Evolutionary conservation across 1,140 invertebrate genomes (phyloP).

Genomic region (Drusus annulatus): DNA sequence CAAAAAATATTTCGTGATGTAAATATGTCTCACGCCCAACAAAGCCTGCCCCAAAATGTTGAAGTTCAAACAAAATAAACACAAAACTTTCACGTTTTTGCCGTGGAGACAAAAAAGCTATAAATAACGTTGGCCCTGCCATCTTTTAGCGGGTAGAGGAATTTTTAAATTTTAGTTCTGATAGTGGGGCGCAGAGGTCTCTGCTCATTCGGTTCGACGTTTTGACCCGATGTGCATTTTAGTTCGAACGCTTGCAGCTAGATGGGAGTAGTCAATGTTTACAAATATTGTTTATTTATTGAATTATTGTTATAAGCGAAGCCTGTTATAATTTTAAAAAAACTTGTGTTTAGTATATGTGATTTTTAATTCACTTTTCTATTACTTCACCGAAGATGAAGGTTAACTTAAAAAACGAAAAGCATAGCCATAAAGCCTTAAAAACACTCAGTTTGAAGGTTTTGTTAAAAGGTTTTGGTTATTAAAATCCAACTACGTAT

Average conservation of each 20-base stretch:
- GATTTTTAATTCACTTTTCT: no score
- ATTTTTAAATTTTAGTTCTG: slow-evolving; percentile 52
- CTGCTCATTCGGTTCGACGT: slow-evolving; percentile 43
- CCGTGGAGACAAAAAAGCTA: slow-evolving; percentile 43
- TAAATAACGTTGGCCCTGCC: slow-evolving; percentile 54
- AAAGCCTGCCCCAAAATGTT: not conserved
- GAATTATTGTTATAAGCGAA: not conserved
- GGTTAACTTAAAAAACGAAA: no score
- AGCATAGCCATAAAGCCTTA: no score
- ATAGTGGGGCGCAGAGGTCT: slow-evolving; percentile 56
- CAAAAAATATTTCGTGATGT: slow-evolving; percentile 6
- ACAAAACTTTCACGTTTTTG: slow-evolving; percentile 44
- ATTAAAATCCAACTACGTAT: no score
- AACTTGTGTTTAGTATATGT: no score
- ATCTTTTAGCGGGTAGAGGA: slow-evolving; percentile 56
- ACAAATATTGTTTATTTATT: not conserved
- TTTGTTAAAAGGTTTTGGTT: no score
- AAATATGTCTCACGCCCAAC: slow-evolving; percentile 6
- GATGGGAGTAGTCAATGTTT: slow-evolving; percentile 42
- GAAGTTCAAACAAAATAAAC: slow-evolving; percentile 38
- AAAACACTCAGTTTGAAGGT: no score
- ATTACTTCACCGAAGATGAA: no score
- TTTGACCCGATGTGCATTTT: slow-evolving; percentile 52
- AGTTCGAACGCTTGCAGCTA: slow-evolving; percentile 48
- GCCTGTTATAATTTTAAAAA: not conserved